Percentiles rank a stretch among this genome's conserved stretches.
These are phyloP conservation scores for Polyergus mexicanus DNA, from an alignment of 1,140 invertebrate genomes.

Conservation along the genomic window DNA sequence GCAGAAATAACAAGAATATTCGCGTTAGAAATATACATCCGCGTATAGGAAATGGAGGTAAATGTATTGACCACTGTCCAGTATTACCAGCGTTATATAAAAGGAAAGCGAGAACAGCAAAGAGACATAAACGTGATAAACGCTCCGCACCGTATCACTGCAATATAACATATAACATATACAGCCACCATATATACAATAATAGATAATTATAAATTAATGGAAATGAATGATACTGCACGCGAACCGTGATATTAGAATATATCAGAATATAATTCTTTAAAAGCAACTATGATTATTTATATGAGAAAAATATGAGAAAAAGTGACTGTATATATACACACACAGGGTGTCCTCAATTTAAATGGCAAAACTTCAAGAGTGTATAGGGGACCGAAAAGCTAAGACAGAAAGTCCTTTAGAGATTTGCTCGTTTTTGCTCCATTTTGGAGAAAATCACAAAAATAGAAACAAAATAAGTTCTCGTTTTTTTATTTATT, in stretches of 20 bases:
- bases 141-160: neutral
- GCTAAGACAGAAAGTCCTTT: too few relatives aligned
- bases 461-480: too few relatives aligned
- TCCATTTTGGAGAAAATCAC: too few relatives aligned
- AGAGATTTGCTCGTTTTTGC: too few relatives aligned
- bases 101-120: neutral
- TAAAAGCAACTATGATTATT: neutral
- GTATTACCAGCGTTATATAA: neutral
- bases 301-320: too few relatives aligned
- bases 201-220: constrained; percentile 41
- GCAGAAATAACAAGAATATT: constrained; percentile 47
- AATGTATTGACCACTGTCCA: constrained; percentile 1
- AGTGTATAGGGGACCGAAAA: too few relatives aligned
- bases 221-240: constrained; percentile 11
- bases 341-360: too few relatives aligned
- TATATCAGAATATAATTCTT: neutral
- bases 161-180: neutral
- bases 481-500: too few relatives aligned
- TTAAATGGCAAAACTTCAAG: too few relatives aligned
- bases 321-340: too few relatives aligned
- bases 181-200: too few relatives aligned
- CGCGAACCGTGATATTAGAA: neutral
- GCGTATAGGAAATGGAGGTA: neutral
- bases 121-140: constrained; percentile 5
- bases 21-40: neutral